Conservation (phyloP, 2,888 invertebrate genomes). For the Bimastos eiseni region DNA sequence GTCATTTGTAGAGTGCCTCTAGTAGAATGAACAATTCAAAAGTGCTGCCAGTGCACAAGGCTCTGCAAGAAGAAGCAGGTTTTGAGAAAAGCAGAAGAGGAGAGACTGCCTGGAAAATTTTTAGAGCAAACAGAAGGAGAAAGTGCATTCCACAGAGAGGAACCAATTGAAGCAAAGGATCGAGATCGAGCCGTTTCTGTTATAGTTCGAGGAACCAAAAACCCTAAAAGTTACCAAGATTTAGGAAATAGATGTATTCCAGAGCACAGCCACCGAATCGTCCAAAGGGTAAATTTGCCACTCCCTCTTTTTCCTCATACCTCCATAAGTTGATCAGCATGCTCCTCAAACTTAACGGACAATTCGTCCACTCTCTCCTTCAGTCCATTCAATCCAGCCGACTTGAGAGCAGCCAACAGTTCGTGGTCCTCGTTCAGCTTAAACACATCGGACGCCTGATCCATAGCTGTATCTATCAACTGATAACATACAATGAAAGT, state of each 20-base stretch:
- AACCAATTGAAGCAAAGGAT: no score
- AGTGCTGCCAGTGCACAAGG: no score
- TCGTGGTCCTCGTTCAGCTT: conserved; percentile 63
- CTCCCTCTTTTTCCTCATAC: conserved; percentile 65
- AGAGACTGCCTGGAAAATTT: no score
- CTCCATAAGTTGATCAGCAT: conserved; percentile 96
- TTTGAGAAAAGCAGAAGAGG: no score
- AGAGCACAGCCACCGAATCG: background rate
- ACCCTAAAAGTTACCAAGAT: background rate
- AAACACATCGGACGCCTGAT: conserved; percentile 79
- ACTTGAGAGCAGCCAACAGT: conserved; percentile 70
- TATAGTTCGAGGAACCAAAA: no score
- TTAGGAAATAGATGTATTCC: background rate
- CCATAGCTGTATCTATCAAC: conserved; percentile 80
- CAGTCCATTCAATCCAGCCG: conserved; percentile 77
- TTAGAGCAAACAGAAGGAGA: no score
- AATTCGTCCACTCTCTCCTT: conserved; percentile 88
- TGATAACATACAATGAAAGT: conserved; percentile 58
- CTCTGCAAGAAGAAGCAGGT: no score
- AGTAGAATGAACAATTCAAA: no score
- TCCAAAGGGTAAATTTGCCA: background rate
- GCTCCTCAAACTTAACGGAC: conserved; percentile 92
- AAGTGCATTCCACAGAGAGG: no score
- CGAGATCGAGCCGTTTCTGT: no score
- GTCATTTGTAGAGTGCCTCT: no score